phyloP scores from a whole-genome alignment of 1,140 invertebrate genomes.

The Steinernema khuongi region DNA sequence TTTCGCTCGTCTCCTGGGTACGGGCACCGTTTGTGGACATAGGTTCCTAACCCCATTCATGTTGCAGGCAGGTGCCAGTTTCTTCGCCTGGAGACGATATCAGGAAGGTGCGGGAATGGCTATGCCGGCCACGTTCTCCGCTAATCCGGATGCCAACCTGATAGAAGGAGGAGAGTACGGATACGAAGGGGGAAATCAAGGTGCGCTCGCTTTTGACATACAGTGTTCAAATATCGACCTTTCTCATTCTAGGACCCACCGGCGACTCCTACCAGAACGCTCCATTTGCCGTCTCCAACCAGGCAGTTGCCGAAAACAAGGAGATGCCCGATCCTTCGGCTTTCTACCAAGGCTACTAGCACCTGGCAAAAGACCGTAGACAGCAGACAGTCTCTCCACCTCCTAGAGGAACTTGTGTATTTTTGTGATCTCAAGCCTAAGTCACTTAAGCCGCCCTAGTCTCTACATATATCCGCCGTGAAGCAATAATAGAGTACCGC shows the following conservation, averaged over 20 bases:
- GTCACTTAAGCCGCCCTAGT: background rate
- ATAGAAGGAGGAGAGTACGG: background rate
- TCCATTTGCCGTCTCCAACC: background rate
- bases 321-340: background rate
- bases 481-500: background rate
- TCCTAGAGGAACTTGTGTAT: background rate
- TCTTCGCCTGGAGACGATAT: background rate
- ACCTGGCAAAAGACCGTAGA: background rate
- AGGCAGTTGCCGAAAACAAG: background rate
- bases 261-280: background rate
- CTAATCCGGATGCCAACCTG: background rate
- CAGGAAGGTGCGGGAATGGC: background rate
- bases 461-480: background rate
- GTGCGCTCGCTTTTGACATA: no score
- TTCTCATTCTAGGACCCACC: background rate
- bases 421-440: background rate
- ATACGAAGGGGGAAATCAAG: background rate
- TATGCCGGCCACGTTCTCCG: background rate
- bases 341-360: background rate
- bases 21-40: background rate
- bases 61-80: background rate
- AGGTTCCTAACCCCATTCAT: background rate
- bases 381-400: background rate
- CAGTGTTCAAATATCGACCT: background rate
- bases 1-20: background rate